Evolutionary conservation across 1,140 invertebrate species (phyloP).

Genomic region (Sycobia sp.): DNA sequence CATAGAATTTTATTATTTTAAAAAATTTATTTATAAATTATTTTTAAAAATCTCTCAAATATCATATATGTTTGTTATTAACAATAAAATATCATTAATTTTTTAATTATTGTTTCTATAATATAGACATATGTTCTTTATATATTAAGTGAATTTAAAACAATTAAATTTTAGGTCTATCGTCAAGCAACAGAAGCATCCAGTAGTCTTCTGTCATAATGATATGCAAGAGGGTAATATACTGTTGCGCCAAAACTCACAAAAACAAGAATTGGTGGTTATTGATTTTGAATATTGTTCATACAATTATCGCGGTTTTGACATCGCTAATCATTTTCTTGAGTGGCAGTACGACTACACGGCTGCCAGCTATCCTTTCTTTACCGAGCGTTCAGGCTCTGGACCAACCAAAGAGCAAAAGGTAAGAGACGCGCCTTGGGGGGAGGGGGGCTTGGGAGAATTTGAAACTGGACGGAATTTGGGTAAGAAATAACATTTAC

Average conservation of each 20-base stretch:
- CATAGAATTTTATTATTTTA: too few relatives aligned
- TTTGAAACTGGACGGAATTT: constrained; percentile 24
- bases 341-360: constrained; percentile 95
- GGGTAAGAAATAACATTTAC: constrained; percentile 43
- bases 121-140: too few relatives aligned
- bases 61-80: too few relatives aligned
- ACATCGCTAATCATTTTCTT: constrained; percentile 94
- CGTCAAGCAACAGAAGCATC: constrained; percentile 67
- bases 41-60: too few relatives aligned
- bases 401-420: constrained; percentile 82
- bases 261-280: constrained; percentile 72
- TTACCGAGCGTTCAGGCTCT: constrained; percentile 68
- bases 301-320: constrained; percentile 92
- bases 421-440: constrained; percentile 63
- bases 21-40: too few relatives aligned
- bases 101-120: constrained; percentile 13
- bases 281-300: constrained; percentile 95
- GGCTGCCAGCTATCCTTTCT: constrained; percentile 78
- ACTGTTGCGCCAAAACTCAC: constrained; percentile 63
- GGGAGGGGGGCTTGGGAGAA: constrained; percentile 33
- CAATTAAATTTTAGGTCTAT: constrained; percentile 50
- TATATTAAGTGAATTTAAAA: too few relatives aligned
- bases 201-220: constrained; percentile 96
- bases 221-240: constrained; percentile 94
- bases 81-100: too few relatives aligned